phyloP scores from a whole-genome alignment of 2,113 vertebrate species.

The Pterocles orientalis region DNA sequence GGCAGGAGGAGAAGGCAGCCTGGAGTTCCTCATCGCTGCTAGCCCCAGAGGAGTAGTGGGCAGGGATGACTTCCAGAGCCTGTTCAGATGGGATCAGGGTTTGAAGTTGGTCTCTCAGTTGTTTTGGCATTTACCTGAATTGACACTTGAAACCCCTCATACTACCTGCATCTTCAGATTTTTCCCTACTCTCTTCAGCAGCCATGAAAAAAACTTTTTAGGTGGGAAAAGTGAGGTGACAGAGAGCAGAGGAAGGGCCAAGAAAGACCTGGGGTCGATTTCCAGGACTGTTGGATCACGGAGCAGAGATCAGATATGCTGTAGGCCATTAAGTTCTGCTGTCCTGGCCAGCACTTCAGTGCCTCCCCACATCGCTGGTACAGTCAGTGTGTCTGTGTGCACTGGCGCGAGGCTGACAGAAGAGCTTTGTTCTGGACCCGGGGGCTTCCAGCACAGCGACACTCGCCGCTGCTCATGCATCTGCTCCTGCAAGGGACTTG shows the following conservation, averaged over 20 bases:
- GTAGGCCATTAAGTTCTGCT: background rate
- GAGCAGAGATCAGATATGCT: background rate
- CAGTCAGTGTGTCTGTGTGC: no score
- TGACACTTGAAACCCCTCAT: background rate
- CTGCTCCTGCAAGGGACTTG: background rate
- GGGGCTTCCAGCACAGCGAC: fast-evolving
- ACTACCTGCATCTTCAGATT: background rate
- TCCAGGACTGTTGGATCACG: background rate
- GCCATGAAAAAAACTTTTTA: background rate
- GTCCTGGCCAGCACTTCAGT: background rate
- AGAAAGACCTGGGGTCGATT: background rate
- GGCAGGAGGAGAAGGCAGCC: background rate
- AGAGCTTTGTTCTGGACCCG: background rate
- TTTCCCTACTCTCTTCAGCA: background rate
- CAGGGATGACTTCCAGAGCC: background rate
- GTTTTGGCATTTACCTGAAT: background rate
- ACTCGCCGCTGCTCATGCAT: fast-evolving
- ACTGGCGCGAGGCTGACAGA: background rate
- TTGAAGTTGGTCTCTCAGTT: background rate
- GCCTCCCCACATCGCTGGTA: background rate
- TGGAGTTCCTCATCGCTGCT: background rate
- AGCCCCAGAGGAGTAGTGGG: background rate
- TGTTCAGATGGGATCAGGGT: background rate
- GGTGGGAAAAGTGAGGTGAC: background rate
- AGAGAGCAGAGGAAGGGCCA: background rate